Base-by-base conservation (phyloP, 1,140 invertebrate species). In the Drosophila miranda region DNA sequence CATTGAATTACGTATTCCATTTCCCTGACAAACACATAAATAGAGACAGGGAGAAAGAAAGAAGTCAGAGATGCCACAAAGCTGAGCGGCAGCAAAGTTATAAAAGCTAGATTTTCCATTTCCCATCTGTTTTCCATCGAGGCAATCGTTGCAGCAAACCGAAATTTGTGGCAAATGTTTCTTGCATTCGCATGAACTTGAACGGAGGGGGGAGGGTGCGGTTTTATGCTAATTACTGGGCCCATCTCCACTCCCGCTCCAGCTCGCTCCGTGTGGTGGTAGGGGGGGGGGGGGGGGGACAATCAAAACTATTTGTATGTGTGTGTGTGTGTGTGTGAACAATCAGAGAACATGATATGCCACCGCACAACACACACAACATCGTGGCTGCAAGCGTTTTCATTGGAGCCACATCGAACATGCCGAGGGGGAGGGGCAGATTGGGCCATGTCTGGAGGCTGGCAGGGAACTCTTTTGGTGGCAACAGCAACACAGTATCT, bases 1-100 rank as follows among this genome's bases (percentile, higher is more conserved):
- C 70, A 79, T 79, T 66, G 58, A 75, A 80, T 80, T 76, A 72
- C 49, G 61, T 60, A 80, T 66, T 71, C 59, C 59, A 51, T 76
- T 66, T 71, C 46, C 34, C 50, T 42, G 52, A 45, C 8, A 23
- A 42, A 51, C 43, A 49, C 21, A n/a, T 9, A 57, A 14, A 43
- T 19, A 26, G n/a, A 62, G 21, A 67, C 6, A 34, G 4, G 8
- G 16, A 45, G 16, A 41, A 1, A 38, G 9, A 13, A 3, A 13
- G 6, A 7, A 9, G 30, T 19, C 9, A 42, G 11, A 6, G 58
- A 6, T 50, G 49, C 46, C 42, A 38, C 14, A 7, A 45, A 50
- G 9, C 0, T 38, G 54, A 44, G 34, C 41, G 44, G 52, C 43
- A 44, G 50, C 38, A 67, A 56, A 67, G 72, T 54, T 68, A 60